Conservation (phyloP, 2,888 invertebrate species). For the Loripinus fragilis region DNA sequence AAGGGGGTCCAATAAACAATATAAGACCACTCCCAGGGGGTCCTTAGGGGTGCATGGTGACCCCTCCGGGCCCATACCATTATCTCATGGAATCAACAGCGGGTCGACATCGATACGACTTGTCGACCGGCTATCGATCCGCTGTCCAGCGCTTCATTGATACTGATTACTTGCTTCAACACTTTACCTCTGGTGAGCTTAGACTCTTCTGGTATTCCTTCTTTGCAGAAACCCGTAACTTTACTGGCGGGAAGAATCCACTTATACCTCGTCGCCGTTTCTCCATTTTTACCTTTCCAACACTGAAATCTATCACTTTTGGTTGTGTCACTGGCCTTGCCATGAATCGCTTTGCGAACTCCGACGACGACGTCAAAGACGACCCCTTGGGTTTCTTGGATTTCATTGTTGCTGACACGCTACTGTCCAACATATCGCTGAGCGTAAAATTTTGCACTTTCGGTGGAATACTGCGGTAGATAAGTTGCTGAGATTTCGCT, state of each 20-base stretch:
- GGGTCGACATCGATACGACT: too few species aligned
- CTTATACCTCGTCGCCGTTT: constrained; percentile 61
- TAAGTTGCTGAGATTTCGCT: constrained; percentile 33
- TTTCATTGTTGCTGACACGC: constrained; percentile 38
- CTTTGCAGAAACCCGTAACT: constrained; percentile 61
- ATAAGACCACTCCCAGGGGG: too few species aligned
- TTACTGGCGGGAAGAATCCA: constrained; percentile 73
- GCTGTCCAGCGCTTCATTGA: too few species aligned
- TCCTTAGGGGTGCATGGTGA: too few species aligned
- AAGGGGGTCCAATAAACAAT: too few species aligned
- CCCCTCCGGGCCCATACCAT: too few species aligned
- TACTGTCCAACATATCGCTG: constrained; percentile 62
- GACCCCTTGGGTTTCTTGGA: constrained; percentile 60
- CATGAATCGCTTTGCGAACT: constrained; percentile 71
- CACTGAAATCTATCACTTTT: constrained; percentile 71
- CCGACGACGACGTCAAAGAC: constrained; percentile 57
- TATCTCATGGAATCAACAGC: too few species aligned
- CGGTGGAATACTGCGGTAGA: constrained; percentile 71
- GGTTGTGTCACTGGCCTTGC: constrained; percentile 71
- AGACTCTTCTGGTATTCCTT: background rate
- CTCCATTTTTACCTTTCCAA: constrained; percentile 50
- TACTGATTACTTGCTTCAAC: too few species aligned
- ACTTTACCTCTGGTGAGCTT: background rate
- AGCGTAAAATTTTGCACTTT: constrained; percentile 65
- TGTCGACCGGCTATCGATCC: too few species aligned